Evolutionary conservation across 37 sponge, comb jelly and placozoan genomes (phyloP).

Genomic region (Aphrocallistes beatrix): DNA sequence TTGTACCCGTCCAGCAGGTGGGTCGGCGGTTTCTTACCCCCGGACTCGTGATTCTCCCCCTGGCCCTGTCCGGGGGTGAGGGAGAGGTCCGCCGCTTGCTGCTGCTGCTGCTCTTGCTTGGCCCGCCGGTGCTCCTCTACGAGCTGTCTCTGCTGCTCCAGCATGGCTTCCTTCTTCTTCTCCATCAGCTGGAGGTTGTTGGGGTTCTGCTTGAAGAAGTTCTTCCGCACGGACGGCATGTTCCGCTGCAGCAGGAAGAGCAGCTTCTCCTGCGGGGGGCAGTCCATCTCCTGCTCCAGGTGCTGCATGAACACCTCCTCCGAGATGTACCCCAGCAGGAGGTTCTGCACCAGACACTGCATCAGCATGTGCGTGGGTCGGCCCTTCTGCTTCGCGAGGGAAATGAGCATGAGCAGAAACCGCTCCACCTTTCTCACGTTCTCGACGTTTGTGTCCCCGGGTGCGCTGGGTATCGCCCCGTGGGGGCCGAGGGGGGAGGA

Average conservation of each 20-base stretch:
- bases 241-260: background rate
- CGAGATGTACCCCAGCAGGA: conserved; percentile 1
- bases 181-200: background rate
- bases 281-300: conserved; percentile 21
- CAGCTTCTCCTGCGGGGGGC: conserved; percentile 6
- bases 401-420: background rate
- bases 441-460: background rate
- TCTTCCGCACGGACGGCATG: background rate
- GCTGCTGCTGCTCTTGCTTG: background rate
- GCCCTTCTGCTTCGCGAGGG: background rate
- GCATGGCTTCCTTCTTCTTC: background rate
- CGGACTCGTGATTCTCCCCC: background rate
- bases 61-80: background rate
- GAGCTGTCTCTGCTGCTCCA: conserved; percentile 18
- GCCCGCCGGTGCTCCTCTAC: conserved; percentile 4
- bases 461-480: background rate
- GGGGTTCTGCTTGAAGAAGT: conserved; percentile 8
- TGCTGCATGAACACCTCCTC: conserved; percentile 4
- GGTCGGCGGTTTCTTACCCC: background rate
- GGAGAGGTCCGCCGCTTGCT: background rate
- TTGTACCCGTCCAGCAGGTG: background rate
- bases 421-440: background rate
- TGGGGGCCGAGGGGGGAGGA: background rate
- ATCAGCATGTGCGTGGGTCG: conserved; percentile 2
- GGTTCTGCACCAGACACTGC: conserved; percentile 10